Conservation (phyloP, 2,888 invertebrate genomes). For the Cantharis lateralis region DNA sequence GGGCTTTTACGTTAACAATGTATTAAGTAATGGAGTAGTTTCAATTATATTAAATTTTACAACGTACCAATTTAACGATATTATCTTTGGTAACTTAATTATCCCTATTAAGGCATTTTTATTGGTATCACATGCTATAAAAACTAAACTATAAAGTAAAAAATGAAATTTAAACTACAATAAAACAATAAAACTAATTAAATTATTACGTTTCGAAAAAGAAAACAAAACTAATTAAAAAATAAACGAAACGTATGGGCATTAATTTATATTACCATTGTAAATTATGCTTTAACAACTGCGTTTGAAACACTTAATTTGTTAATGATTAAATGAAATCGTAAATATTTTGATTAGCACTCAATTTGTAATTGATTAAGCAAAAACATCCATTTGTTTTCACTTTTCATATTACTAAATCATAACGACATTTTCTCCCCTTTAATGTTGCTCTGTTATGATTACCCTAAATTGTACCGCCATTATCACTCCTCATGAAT, state of each 20-base stretch:
- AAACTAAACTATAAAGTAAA: conserved; percentile 14
- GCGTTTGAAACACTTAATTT: neutral
- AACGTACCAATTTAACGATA: conserved; percentile 14
- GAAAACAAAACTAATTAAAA: conserved; percentile 7
- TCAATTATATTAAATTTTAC: conserved; percentile 11
- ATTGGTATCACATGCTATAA: conserved; percentile 4
- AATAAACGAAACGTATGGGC: conserved; percentile 4
- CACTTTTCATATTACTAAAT: conserved; percentile 29
- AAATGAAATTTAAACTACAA: conserved; percentile 10
- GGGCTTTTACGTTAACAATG: neutral
- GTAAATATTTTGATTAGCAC: neutral
- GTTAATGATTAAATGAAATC: neutral
- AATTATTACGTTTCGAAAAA: conserved; percentile 11
- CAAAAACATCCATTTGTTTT: neutral
- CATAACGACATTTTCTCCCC: conserved; percentile 31
- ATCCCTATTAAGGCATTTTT: conserved; percentile 8
- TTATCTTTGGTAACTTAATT: conserved; percentile 25
- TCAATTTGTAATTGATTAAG: neutral
- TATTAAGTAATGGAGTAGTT: neutral
- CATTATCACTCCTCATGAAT: conserved; percentile 33
- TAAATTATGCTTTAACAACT: conserved; percentile 10
- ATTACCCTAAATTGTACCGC: conserved; percentile 35
- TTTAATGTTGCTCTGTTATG: conserved; percentile 24
- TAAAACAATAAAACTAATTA: conserved; percentile 17
- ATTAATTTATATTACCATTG: neutral